phyloP scores from a whole-genome alignment of 2,797 vertebrate species.

The Sebastiscus tertius region DNA sequence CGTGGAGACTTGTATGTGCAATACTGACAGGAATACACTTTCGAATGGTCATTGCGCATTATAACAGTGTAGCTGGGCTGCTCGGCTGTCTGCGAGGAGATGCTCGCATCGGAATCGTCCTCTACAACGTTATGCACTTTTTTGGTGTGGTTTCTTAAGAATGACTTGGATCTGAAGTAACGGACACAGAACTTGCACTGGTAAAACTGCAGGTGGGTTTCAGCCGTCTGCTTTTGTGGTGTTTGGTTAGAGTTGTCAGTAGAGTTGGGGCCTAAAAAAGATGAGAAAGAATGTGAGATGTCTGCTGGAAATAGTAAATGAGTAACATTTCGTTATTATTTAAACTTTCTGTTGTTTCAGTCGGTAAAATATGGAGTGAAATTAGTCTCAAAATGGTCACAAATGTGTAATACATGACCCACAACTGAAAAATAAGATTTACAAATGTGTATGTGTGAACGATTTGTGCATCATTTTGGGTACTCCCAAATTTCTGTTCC shows the following conservation, averaged over 20 bases:
- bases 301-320: not conserved
- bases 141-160: slow-evolving; percentile 94
- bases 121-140: slow-evolving; percentile 90
- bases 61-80: slow-evolving; percentile 89
- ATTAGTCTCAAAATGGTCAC: too few relatives aligned
- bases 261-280: slow-evolving; percentile 88
- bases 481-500: too few relatives aligned
- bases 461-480: too few relatives aligned
- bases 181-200: slow-evolving; percentile 99
- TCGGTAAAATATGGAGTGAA: not conserved
- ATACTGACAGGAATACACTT: slow-evolving; percentile 95
- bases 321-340: not conserved
- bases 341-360: not conserved
- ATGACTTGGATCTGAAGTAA: slow-evolving; percentile 97
- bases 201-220: slow-evolving; percentile 89
- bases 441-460: too few relatives aligned
- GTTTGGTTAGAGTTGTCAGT: slow-evolving; percentile 86
- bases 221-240: slow-evolving; percentile 86
- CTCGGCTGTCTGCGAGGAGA: slow-evolving; percentile 80
- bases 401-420: too few relatives aligned
- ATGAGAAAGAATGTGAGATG: slow-evolving; percentile 30
- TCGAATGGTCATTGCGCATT: slow-evolving; percentile 91
- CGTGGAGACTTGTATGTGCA: slow-evolving; percentile 97
- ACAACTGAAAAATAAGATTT: too few relatives aligned
- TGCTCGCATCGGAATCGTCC: slow-evolving; percentile 77